Conservation (phyloP, 2,113 vertebrate species). For the Tenebrosternarchus preto region DNA sequence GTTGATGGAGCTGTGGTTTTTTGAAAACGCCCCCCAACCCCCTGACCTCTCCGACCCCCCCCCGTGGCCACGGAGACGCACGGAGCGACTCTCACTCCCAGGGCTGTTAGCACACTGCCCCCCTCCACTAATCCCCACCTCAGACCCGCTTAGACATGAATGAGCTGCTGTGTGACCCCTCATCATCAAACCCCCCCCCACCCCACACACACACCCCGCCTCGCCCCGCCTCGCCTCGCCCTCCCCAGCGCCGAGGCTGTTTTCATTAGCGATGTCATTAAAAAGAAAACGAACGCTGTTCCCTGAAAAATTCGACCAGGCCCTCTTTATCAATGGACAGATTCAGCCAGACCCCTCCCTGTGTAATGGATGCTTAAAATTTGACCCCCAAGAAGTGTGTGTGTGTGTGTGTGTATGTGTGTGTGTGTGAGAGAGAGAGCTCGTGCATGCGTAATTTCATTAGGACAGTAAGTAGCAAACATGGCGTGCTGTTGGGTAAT, state of each 20-base stretch:
- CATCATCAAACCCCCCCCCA: constrained; percentile 15
- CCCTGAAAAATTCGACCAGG: constrained; percentile 47
- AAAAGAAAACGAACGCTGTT: constrained; percentile 56
- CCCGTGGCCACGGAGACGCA: constrained; percentile 9
- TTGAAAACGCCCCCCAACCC: too few species aligned
- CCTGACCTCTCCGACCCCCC: too few species aligned
- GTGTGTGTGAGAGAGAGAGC: constrained; percentile 31
- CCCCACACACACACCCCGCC: constrained; percentile 38
- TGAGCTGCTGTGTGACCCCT: constrained; percentile 44
- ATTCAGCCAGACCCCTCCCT: constrained; percentile 49
- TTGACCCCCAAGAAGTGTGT: constrained; percentile 27
- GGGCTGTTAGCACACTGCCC: constrained; percentile 43
- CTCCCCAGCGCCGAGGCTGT: constrained; percentile 39
- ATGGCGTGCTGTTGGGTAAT: constrained; percentile 32
- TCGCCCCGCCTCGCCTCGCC: constrained; percentile 30
- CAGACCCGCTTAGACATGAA: constrained; percentile 43
- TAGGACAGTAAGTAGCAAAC: constrained; percentile 47
- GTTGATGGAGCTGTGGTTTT: constrained; percentile 50
- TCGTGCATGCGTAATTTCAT: constrained; percentile 53
- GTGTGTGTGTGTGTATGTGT: constrained; percentile 26
- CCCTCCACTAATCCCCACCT: constrained; percentile 45
- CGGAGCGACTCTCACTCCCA: constrained; percentile 43
- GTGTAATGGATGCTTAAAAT: constrained; percentile 52
- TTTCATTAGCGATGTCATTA: constrained; percentile 56
- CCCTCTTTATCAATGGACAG: constrained; percentile 50